Evolutionary conservation across 2,113 vertebrate species (phyloP).

Genomic region (Mohoua ochrocephala): DNA sequence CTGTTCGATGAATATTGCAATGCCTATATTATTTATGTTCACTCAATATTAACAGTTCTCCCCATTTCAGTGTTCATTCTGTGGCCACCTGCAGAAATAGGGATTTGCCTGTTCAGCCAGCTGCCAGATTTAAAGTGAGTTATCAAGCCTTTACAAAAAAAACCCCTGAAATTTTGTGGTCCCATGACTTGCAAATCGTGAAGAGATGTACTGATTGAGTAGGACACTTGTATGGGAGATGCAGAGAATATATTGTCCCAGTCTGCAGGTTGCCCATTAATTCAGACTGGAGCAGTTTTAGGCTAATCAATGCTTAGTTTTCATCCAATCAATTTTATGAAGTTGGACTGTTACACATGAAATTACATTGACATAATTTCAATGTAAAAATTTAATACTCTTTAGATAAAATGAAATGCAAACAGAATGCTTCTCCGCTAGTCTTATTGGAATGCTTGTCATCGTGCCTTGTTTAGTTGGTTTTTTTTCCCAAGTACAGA

Average conservation of each 20-base stretch:
- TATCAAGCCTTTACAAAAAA: not conserved
- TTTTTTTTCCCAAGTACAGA: not conserved
- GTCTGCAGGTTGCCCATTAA: not conserved
- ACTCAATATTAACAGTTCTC: not conserved
- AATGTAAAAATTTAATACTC: conserved; percentile 8
- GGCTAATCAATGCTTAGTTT: not conserved
- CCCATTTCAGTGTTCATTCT: not conserved
- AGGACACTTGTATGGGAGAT: too few species aligned
- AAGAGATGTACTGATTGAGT: not conserved
- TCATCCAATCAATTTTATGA: not conserved
- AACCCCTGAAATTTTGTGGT: accelerated
- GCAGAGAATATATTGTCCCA: not conserved
- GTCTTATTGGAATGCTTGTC: conserved; percentile 6
- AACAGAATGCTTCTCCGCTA: conserved; percentile 8
- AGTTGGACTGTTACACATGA: not conserved
- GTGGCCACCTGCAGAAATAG: not conserved
- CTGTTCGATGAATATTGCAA: not conserved
- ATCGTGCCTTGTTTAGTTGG: not conserved
- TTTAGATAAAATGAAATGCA: conserved; percentile 31
- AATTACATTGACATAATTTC: not conserved
- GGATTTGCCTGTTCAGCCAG: not conserved
- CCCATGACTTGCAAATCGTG: not conserved
- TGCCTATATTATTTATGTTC: not conserved
- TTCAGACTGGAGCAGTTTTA: not conserved
- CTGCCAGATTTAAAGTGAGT: not conserved